Percentiles rank a stretch among this genome's conserved stretches.
Evolutionary conservation across 2,113 vertebrate genomes (phyloP).

Genomic region (Prietella phreatophila): DNA sequence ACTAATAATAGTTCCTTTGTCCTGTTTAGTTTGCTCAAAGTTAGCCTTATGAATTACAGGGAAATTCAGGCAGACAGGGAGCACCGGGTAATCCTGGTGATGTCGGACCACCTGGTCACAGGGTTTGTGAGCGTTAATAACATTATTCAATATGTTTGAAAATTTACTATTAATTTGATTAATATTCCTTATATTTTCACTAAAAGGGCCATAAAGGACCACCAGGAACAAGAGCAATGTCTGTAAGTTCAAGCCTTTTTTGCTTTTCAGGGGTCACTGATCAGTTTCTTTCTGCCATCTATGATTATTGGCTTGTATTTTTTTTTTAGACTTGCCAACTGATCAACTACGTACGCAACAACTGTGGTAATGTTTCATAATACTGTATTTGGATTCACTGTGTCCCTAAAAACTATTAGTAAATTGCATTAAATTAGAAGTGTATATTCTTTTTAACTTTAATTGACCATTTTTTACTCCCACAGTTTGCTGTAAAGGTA

Average conservation of each 20-base stretch:
- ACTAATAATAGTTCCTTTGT: neutral
- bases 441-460: neutral
- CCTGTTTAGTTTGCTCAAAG: neutral
- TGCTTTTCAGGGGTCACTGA: neutral
- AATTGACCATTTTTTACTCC: neutral
- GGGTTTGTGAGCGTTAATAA: conserved; percentile 61
- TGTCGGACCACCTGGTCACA: conserved; percentile 72
- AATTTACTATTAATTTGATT: neutral
- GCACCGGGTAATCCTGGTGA: conserved; percentile 71
- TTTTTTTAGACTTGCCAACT: conserved; percentile 80
- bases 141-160: neutral
- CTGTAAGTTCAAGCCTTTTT: conserved; percentile 65
- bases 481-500: conserved; percentile 50
- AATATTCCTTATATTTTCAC: conserved; percentile 42
- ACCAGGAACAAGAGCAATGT: conserved; percentile 63
- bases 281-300: neutral
- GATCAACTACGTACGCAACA: conserved; percentile 74
- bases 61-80: conserved; percentile 73
- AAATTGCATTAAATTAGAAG: neutral
- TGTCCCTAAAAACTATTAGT: neutral
- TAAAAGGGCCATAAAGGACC: conserved; percentile 78
- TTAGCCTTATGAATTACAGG: conserved; percentile 64
- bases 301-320: conserved; percentile 19
- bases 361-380: conserved; percentile 77
- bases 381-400: neutral